Conservation (phyloP, 2,797 vertebrate genomes). For the Lateolabrax maculatus region DNA sequence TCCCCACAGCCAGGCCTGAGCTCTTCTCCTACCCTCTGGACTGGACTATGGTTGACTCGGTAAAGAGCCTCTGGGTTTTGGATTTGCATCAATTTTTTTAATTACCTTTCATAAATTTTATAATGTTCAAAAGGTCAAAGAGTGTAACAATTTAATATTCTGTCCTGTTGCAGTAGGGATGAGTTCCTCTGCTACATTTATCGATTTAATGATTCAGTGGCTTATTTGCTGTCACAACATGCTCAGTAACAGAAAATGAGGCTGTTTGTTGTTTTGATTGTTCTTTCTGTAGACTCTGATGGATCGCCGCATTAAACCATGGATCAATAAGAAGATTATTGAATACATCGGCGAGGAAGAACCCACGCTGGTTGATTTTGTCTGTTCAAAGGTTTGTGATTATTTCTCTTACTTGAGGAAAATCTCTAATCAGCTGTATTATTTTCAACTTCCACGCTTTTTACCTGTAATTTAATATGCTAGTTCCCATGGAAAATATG, state of each 20-base stretch:
- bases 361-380: constrained; percentile 97
- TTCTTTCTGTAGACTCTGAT: constrained; percentile 89
- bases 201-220: background rate
- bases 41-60: constrained; percentile 90
- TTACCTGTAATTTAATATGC: background rate
- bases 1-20: constrained; percentile 97
- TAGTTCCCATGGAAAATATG: background rate
- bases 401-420: background rate
- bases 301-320: constrained; percentile 97
- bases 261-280: background rate
- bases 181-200: background rate
- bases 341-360: constrained; percentile 99
- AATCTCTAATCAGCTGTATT: background rate
- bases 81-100: background rate
- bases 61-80: constrained; percentile 48
- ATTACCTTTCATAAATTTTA: background rate
- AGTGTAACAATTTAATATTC: background rate
- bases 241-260: background rate
- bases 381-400: constrained; percentile 94
- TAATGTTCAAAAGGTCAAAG: background rate
- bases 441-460: background rate
- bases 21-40: constrained; percentile 98
- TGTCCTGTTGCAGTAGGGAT: background rate
- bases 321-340: constrained; percentile 99
- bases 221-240: background rate